phyloP scores from a whole-genome alignment of 2,113 vertebrate species.

The Tautogolabrus adspersus region DNA sequence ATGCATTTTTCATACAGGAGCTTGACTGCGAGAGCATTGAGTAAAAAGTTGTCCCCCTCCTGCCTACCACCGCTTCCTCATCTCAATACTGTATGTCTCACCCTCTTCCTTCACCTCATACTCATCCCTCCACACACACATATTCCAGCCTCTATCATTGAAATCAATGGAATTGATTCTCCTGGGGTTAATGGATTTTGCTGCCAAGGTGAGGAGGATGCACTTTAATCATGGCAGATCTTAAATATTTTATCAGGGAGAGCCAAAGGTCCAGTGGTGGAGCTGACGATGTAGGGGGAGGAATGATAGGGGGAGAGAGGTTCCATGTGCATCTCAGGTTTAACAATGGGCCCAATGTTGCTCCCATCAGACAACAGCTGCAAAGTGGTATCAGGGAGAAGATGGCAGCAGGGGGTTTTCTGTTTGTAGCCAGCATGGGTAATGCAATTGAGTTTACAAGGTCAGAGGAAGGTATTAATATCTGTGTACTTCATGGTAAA shows the following conservation, averaged over 20 bases:
- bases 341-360: conserved; percentile 46
- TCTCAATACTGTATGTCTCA: conserved; percentile 37
- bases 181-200: conserved; percentile 80
- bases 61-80: conserved; percentile 16
- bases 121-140: conserved; percentile 55
- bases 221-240: conserved; percentile 82
- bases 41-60: conserved; percentile 36
- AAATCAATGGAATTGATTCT: conserved; percentile 81
- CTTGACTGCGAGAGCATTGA: conserved; percentile 52
- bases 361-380: conserved; percentile 20
- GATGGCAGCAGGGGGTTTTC: neutral
- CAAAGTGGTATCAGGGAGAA: conserved; percentile 12
- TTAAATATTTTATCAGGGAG: conserved; percentile 83
- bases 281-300: conserved; percentile 57
- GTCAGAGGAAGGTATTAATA: neutral
- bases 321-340: conserved; percentile 47
- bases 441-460: neutral
- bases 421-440: neutral
- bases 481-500: neutral
- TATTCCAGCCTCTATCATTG: conserved; percentile 73
- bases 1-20: conserved; percentile 80
- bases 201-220: conserved; percentile 80
- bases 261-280: conserved; percentile 74
- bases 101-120: conserved; percentile 60
- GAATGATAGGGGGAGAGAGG: conserved; percentile 52